Evolutionary conservation across 2,797 vertebrate genomes (phyloP), one percentile per base, ranked within the genome.

Genomic region (Glyptemys insculpta): DNA sequence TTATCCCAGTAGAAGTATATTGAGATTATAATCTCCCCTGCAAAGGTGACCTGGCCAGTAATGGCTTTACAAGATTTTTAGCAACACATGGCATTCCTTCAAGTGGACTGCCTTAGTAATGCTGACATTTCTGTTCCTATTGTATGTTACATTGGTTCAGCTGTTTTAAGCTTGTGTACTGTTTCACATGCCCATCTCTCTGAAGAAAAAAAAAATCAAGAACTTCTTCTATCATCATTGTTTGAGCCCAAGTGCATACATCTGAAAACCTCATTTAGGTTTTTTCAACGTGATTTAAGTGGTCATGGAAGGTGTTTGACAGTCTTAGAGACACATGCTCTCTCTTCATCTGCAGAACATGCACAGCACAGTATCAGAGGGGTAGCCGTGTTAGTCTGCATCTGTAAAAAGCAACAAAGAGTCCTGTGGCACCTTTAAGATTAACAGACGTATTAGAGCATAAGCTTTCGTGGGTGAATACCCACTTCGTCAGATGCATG

Each of bases 101-200:
- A 4, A 50, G 82, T 59, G 21, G 21, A 52, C 78, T 93, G 82
- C 82, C 76, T 65, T n/a, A 27, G 68, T 91, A 91, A 21, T 0
- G 0, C 5, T 4, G 34, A 91, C 56, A 31, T 0, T 0, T 91
- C 41, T 83, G 76, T 89, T 87, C 57, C 44, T 65, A 2, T 56
- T 82, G 14, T 23, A 2, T 14, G 12, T 50, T 16, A 15, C 0
- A 0, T 79, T 47, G 27, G 44, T 86, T 89, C 65, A 89, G 74
- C 88, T 50, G 50, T 78, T 95, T 50, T 76, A 21, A 68, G 16
- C 23, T 78, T 86, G 79, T 87, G 47, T 83, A 10, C 4, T 9
- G 65, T 34, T 85, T 89, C 34, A 54, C 11, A 21, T 5, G 6
- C 34, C 23, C 44, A 29, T 47, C 74, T 47, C 44, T 49, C 44